These are phyloP conservation scores for Leucophenga montana DNA, from an alignment of 2,888 invertebrate species.

Conservation along the genomic window DNA sequence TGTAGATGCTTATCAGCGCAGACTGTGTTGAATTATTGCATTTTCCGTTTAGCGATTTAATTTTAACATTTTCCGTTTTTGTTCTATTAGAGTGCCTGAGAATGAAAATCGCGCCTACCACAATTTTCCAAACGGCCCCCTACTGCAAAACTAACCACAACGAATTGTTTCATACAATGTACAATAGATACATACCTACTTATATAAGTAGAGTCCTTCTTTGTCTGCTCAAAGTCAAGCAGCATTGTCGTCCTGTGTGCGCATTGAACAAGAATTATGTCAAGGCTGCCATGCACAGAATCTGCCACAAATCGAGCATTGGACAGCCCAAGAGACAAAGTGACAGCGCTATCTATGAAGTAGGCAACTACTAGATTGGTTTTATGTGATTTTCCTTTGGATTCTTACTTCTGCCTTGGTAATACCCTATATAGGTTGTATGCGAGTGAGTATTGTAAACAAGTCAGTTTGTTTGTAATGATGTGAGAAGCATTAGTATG, in stretches of 20 bases:
- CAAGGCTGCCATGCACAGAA: conserved; percentile 63
- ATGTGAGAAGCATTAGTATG: no score
- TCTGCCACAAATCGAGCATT: conserved; percentile 17
- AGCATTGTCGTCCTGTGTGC: conserved; percentile 48
- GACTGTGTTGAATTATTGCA: conserved; percentile 44
- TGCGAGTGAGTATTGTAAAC: no score
- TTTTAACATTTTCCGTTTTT: conserved; percentile 59
- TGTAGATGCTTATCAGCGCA: conserved; percentile 54
- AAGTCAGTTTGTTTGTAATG: no score
- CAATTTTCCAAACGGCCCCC: conserved; percentile 8
- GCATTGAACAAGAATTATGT: conserved; percentile 68
- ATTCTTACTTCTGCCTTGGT: no score
- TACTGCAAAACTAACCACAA: conserved; percentile 48
- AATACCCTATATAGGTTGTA: no score
- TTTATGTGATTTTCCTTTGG: no score
- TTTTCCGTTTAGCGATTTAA: conserved; percentile 62
- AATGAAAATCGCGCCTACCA: no score
- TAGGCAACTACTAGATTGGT: no score
- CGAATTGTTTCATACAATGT: conserved; percentile 42
- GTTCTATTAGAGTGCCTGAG: background rate
- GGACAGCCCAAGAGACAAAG: background rate
- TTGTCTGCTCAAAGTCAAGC: conserved; percentile 34
- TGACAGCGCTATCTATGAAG: background rate
- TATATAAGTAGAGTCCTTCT: conserved; percentile 58
- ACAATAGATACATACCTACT: conserved; percentile 54